phyloP scores from a whole-genome alignment of 1,140 invertebrate genomes.

The Coptotermes formosanus region DNA sequence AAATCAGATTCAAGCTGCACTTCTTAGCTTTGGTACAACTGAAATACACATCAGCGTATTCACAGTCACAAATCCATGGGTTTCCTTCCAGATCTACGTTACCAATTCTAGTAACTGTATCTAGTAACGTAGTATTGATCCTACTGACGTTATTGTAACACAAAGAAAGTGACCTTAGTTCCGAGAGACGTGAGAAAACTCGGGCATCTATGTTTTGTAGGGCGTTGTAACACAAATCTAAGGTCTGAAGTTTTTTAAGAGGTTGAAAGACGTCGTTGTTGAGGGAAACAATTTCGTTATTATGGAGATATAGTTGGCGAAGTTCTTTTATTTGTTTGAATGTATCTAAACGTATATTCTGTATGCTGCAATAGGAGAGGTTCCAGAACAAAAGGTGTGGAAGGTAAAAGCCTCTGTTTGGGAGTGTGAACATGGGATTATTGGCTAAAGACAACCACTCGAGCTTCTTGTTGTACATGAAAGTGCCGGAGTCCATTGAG shows the following conservation, averaged over 20 bases:
- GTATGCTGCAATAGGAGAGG: background rate
- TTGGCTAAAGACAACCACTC: background rate
- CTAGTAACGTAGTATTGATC: background rate
- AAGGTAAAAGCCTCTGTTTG: background rate
- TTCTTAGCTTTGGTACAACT: background rate
- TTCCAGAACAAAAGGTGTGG: background rate
- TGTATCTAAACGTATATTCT: background rate
- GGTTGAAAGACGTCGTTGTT: background rate
- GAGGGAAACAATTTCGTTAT: background rate
- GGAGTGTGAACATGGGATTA: background rate
- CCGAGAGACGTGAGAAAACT: background rate
- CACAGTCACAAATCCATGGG: conserved; percentile 2
- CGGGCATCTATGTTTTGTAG: background rate
- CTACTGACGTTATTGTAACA: background rate
- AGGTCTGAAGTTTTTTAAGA: background rate
- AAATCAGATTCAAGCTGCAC: background rate
- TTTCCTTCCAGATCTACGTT: background rate
- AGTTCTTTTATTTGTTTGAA: background rate
- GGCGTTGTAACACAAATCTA: background rate
- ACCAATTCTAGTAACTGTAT: background rate
- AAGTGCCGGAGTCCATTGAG: background rate
- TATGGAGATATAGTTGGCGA: background rate
- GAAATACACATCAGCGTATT: background rate
- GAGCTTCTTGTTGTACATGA: background rate
- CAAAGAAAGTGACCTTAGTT: background rate